Evolutionary conservation across 2,113 vertebrate species (phyloP).

Genomic region (Scopus umbretta): DNA sequence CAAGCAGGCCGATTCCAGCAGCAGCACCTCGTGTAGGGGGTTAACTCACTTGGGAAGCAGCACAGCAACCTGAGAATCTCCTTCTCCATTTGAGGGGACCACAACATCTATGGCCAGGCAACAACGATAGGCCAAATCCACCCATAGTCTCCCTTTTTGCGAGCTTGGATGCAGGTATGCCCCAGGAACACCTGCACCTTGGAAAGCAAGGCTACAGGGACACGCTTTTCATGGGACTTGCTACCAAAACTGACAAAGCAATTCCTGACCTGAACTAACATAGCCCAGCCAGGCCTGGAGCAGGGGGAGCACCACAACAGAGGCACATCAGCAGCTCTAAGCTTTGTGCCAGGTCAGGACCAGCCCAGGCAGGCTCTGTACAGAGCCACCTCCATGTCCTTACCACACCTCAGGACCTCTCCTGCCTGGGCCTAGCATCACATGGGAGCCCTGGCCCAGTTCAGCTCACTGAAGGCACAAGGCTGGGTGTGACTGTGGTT

Average conservation of each 20-base stretch:
- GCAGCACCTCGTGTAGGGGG: background rate
- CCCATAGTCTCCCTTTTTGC: background rate
- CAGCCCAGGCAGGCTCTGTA: background rate
- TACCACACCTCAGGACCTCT: background rate
- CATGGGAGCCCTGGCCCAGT: background rate
- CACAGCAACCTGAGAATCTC: background rate
- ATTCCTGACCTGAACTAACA: background rate
- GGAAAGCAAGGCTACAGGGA: background rate
- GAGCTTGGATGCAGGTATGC: background rate
- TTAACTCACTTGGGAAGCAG: background rate
- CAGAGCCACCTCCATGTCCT: background rate
- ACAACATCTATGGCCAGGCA: background rate
- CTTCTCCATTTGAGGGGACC: background rate
- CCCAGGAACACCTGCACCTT: background rate
- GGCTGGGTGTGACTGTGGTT: background rate
- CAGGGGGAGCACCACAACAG: background rate
- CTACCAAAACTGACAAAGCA: background rate
- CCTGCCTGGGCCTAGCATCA: background rate
- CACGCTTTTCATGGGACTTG: background rate
- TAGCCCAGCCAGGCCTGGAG: background rate
- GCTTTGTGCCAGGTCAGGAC: background rate
- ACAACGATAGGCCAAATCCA: background rate
- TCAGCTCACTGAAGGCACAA: background rate
- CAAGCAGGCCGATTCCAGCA: background rate
- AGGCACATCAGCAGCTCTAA: background rate